A percentile compares a stretch with the other conserved stretches of the same genome.
These are phyloP conservation scores for Petrocephalus schoutedeni DNA, from an alignment of 2,797 vertebrate genomes.

Conservation along the genomic window DNA sequence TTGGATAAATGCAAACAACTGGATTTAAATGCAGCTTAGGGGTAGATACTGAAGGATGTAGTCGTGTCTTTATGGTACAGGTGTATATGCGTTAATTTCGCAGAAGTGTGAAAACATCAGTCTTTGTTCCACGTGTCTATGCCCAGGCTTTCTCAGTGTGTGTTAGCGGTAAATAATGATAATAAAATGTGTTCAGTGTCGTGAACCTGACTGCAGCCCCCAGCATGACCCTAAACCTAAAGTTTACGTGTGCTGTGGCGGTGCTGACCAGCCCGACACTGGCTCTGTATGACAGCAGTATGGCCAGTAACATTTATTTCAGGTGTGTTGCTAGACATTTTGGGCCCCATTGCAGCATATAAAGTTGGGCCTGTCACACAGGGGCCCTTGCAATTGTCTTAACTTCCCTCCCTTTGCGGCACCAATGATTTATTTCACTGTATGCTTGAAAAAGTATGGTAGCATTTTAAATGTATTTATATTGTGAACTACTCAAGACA, in stretches of 20 bases:
- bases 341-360: not conserved
- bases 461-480: not conserved
- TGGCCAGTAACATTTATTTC: not conserved
- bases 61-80: not conserved
- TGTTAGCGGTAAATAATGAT: not conserved
- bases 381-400: not conserved
- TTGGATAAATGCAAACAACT: not conserved
- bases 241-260: not conserved
- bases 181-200: not conserved
- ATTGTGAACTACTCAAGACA: not conserved
- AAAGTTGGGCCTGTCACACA: not conserved
- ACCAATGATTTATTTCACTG: not conserved
- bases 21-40: not conserved
- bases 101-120: not conserved
- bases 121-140: not conserved
- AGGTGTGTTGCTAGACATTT: not conserved
- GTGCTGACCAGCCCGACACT: not conserved
- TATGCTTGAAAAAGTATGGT: not conserved
- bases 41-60: not conserved
- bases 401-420: not conserved
- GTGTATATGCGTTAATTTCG: not conserved
- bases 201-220: not conserved
- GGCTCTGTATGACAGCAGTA: not conserved
- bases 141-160: not conserved
- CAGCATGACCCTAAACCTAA: not conserved